Base-by-base conservation (phyloP, 2,113 vertebrate genomes). In the Herpetotheres cachinnans region DNA sequence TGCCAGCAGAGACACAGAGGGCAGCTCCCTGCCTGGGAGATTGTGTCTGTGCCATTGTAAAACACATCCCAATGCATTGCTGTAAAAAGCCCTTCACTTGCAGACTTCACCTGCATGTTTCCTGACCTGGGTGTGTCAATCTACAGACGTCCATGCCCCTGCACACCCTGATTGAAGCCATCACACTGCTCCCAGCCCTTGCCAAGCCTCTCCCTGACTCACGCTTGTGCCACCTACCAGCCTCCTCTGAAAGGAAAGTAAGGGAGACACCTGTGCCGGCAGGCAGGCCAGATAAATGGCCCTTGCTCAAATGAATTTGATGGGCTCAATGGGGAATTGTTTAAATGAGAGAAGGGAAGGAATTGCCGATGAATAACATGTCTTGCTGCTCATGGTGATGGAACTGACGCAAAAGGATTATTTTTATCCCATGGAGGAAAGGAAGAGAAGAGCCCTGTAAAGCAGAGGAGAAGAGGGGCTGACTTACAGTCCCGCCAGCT, bases 381-480 rank as follows among this genome's bases (percentile, higher is more conserved):
- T 89, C 91, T 95, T 3, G 3, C 87, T 91, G 82, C 82, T 96
- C 93, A 61, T 2, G 0, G 62, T 82, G 91, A 95, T 94, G 91
- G 82, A 95, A 78, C 90, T 96, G 95, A 97, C 27, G 11, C 95
- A 93, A 61, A 73, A 93, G 94, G 62, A 93, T 95, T 96, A 96
- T 97, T 96, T 97, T 97, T 97, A 95, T 92, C 81, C 72, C 1
- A 0, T 20, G 58, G 86, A 86, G 84, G 83, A 93, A 88, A 87
- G 72, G 76, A 84, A 86, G 42, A 54, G 52, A 65, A 70, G 77
- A 93, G 73, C 38, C 70, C 55, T 80, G 59, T 1, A 2, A 86
- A 89, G 70, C 66, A 49, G 80, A 66, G 81, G 34, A 58, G 72
- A 62, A 76, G 67, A 76, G 56, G 61, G 82, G 20, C 63, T 92